These are phyloP conservation scores for Dicranocentrus wangi DNA, from an alignment of 2,888 invertebrate species.

Conservation along the genomic window DNA sequence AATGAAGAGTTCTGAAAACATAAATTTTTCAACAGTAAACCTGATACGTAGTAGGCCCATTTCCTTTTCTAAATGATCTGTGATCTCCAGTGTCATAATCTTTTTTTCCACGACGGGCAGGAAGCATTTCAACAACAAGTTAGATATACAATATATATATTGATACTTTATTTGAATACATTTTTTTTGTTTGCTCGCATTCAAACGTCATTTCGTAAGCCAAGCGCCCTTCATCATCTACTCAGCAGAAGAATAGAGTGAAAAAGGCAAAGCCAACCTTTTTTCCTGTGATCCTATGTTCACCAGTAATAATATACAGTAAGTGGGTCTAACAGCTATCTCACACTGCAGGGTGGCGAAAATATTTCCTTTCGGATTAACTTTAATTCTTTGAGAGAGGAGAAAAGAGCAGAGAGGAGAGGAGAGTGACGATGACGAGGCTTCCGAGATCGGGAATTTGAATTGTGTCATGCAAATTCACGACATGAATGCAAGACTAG, in stretches of 20 bases:
- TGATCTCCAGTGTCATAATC: constrained; percentile 23
- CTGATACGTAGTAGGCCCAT: constrained; percentile 32
- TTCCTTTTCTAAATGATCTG: constrained; percentile 35
- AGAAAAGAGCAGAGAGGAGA: constrained; percentile 29
- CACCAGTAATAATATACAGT: constrained; percentile 31
- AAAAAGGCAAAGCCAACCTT: constrained; percentile 49
- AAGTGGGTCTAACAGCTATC: constrained; percentile 53
- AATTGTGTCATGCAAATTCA: not conserved
- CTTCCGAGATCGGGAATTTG: not conserved
- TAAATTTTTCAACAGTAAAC: constrained; percentile 52
- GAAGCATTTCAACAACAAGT: not conserved
- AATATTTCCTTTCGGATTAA: constrained; percentile 73
- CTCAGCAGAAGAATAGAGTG: constrained; percentile 12
- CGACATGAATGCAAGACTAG: constrained; percentile 17
- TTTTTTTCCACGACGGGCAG: constrained; percentile 34
- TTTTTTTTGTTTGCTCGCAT: constrained; percentile 11
- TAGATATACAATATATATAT: constrained; percentile 27
- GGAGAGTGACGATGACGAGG: constrained; percentile 42
- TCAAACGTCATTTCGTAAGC: constrained; percentile 25
- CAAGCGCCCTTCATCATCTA: constrained; percentile 54
- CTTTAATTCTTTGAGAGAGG: constrained; percentile 70
- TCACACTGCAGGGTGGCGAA: constrained; percentile 73
- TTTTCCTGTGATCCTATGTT: constrained; percentile 46
- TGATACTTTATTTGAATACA: constrained; percentile 38
- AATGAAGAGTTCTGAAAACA: constrained; percentile 43